Base-by-base conservation (phyloP, 2,113 vertebrate species). In the Pteruthius melanotis region DNA sequence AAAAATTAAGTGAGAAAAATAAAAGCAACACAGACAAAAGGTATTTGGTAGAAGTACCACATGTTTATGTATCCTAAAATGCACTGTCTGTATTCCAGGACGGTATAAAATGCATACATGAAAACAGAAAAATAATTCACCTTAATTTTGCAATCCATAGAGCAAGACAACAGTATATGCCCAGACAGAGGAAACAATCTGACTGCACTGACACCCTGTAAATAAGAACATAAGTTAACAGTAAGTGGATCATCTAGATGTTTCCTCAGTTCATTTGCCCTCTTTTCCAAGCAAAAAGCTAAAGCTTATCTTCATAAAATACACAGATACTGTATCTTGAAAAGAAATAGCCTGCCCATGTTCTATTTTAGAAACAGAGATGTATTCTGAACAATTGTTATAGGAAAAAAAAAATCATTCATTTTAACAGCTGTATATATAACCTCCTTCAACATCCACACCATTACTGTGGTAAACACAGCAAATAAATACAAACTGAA, bases 91-190 rank as follows among this genome's bases (percentile, higher is more conserved):
- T 74, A 63, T 70, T 84, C 22, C 33, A 14, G 22, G 21, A 50
- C 26, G 8, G 22, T 35, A 72, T 53, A 74, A 83, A 76, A 86
- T 4, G 7, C 2, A 52, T 5, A 33, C 2, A 56, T 7, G 26
- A 60, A 79, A 82, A 26, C 23, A 90, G n/a, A 69, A 93, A 63
- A 92, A 83, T 37, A 79, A 87, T 96, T 97, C 95, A 99, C 99
- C 98, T 99, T 99, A 95, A 99, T 99, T 97, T 99, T 99, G 97
- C 99, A 99, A 96, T 99, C 99, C 99, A 99, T 99, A 87, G 99
- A 99, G 94, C 96, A 98, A 87, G 99, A 99, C 56, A 99, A 98
- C 87, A 99, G 94, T 53, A 99, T 97, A 96, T 99, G 99, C 63
- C 98, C 99, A 68, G 99, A 99, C 7, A 93, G 96, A n/a, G 99